Base-by-base conservation (phyloP, 2,113 vertebrate species). In the Bostrychus sinensis region DNA sequence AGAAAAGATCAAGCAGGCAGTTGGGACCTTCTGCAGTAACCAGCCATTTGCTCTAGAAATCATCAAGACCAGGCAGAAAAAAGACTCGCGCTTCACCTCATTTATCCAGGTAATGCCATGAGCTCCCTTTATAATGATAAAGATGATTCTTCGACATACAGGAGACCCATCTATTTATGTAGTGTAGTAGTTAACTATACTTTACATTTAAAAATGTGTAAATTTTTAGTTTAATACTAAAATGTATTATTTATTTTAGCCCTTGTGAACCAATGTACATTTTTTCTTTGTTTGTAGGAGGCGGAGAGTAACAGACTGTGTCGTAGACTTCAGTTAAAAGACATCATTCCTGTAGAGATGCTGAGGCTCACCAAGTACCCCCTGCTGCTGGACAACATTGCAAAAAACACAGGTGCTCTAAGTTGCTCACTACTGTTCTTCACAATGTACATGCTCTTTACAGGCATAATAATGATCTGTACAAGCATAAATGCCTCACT, bases 261-360 rank as follows among this genome's bases (percentile, higher is more conserved):
- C n/a, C n/a, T n/a, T n/a, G n/a, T n/a, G n/a, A n/a, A 25, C 10
- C 26, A 8, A 37, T 67, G 30, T 25, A 17, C 54, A 2, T 66
- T 56, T 71, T 66, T 55, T 9, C 1, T 10, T 48, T 55, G 14
- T 71, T 85, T 89, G 65, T 84, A 99, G 97, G 97, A 98, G 87
- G 97, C 97, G 3, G 96, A 99, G 89, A 98, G 97, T 81, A 99
- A 98, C 86, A 93, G 94, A 0, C 91, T 93, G 76, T 99, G 97
- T 84, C 94, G 96, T 46, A 87, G 97, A n/a, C 88, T 98, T 75
- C 96, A 98, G 88, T 91, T 99, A 34, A 99, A 99, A 84, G 97
- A 99, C 89, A 98, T 99, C 79, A 98, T 99, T 88, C 97, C 96
- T 50, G 95, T 95, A 0, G 96, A 99, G 87, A 98, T 98, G 94